phyloP scores from a whole-genome alignment of 1,140 invertebrate genomes.

The Heliothis subflexa region DNA sequence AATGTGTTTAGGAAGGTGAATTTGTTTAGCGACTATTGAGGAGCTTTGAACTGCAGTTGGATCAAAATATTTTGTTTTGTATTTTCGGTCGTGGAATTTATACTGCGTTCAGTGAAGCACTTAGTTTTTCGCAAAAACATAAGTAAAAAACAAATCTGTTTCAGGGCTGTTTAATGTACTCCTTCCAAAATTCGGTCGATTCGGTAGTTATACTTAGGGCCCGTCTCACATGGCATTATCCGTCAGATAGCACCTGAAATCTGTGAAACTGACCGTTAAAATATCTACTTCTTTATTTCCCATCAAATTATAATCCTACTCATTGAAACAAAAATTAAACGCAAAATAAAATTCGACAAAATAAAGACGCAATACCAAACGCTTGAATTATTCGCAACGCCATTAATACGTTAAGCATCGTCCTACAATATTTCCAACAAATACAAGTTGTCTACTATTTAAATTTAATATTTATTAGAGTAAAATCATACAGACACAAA shows the following conservation, averaged over 20 bases:
- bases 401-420: constrained; percentile 1
- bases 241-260: too few species aligned
- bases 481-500: constrained; percentile 27
- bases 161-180: neutral
- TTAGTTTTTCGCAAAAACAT: too few species aligned
- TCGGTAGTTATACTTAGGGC: too few species aligned
- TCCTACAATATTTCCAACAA: constrained; percentile 26
- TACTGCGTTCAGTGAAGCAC: too few species aligned
- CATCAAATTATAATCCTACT: neutral
- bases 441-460: neutral
- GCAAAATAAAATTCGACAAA: constrained; percentile 20
- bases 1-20: constrained; percentile 6
- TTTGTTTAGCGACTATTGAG: neutral
- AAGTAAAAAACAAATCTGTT: too few species aligned
- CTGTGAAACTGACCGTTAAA: too few species aligned
- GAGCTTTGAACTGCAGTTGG: too few species aligned
- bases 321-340: constrained; percentile 28
- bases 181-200: too few species aligned
- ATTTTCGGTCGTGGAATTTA: too few species aligned
- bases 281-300: neutral
- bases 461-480: constrained; percentile 33
- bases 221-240: too few species aligned
- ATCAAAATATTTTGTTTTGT: too few species aligned
- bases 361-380: constrained; percentile 19
- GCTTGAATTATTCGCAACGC: neutral